Base-by-base conservation (phyloP, 2,113 vertebrate species). In the Ramphastos sulfuratus region DNA sequence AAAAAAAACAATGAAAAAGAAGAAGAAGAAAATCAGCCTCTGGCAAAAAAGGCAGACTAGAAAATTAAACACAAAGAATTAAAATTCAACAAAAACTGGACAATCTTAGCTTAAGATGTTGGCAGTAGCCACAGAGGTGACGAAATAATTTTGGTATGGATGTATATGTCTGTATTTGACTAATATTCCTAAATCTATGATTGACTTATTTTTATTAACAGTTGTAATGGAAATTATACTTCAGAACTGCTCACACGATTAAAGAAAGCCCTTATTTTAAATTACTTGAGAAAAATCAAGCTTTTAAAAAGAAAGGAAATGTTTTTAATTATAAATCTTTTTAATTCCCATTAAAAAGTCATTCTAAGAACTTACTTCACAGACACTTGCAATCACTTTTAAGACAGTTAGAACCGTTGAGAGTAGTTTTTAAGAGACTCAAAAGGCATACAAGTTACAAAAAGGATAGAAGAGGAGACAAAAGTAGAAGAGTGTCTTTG, bases 361-460 rank as follows among this genome's bases (percentile, higher is more conserved):
- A 67, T 90, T 66, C 11, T 48, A 28, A 74, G 78, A 77, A 4
- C 3, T 58, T 91, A 44, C 5, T 74, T 92, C 37, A 60, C 42
- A 60, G 19, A 0, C 19, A 81, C 17, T 64, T 88, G 19, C 1
- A 8, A 67, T 75, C 42, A 77, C 15, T 71, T 89, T 64, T 75
- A 58, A 90, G 73, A 75, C 23, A 64, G 19, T 12, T 67, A 59
- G 39, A 89, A 77, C 5, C 73, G 3, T 6, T 31, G 30, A 66
- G 60, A 84, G 44, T 1, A 8, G 25, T 61, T 81, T 87, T 79
- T 58, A 52, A 35, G 6, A 84, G 17, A n/a, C 12, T 78, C 35
- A 64, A 84, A 91, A 92, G 30, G 4, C 54, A 84, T 13, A 77
- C 52, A 74, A 90, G 9, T 48, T 76, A 59, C 33, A 83, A 92